Evolutionary conservation across 1,140 invertebrate species (phyloP).

Genomic region (Neodiprion lecontei): DNA sequence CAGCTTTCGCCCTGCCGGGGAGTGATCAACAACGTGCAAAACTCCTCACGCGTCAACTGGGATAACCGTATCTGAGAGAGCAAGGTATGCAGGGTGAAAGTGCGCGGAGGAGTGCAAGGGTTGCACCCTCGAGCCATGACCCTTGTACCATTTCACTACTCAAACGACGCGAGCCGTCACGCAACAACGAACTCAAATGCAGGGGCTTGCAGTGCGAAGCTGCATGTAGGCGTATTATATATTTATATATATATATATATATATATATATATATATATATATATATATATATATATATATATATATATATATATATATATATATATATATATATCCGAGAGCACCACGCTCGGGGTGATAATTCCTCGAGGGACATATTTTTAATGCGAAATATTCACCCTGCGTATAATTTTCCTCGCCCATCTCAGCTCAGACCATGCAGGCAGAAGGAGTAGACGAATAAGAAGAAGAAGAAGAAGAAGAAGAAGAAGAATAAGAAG

Average conservation of each 20-base stretch:
- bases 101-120: neutral
- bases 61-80: too few relatives aligned
- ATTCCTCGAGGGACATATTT: neutral
- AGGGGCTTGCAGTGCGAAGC: neutral
- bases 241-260: too few relatives aligned
- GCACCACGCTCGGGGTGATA: neutral
- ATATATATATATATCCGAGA: too few relatives aligned
- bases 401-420: neutral
- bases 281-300: too few relatives aligned
- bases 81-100: neutral
- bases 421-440: too few relatives aligned
- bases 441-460: too few relatives aligned
- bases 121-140: neutral
- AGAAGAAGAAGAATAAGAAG: neutral
- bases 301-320: too few relatives aligned
- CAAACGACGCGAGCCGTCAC: neutral
- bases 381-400: neutral
- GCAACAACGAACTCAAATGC: neutral
- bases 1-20: too few relatives aligned
- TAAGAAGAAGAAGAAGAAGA: neutral
- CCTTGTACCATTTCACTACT: neutral
- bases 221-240: neutral
- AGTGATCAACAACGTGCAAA: neutral
- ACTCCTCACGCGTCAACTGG: too few relatives aligned
- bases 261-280: too few relatives aligned